Evolutionary conservation across 2,797 vertebrate genomes (phyloP), one percentile per base, ranked within the genome.

Genomic region (Hippopotamyrus pictus): DNA sequence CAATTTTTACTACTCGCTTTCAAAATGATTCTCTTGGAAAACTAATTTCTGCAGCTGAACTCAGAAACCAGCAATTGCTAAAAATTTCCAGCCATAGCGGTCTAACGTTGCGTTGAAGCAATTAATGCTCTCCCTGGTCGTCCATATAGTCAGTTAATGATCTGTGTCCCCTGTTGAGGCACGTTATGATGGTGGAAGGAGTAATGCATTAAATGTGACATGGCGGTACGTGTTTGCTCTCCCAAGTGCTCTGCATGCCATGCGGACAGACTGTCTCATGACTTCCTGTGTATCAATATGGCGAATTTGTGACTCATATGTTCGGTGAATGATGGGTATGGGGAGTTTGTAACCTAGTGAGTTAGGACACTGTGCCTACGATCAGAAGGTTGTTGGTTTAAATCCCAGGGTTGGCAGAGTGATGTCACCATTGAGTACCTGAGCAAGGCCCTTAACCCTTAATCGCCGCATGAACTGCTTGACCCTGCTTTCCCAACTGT

Each of bases 91-190:
- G 94, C 7, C 92, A 91, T 89, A 90, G 90, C 90, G 88, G 94
- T 94, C 94, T 91, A 92, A 93, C 93, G 92, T 94, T 83, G 92
- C 93, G 8, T 94, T 93, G 93, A 95, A 93, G 95, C 95, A 94
- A 96, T 96, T 95, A 95, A 94, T 94, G 93, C 93, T 93, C 93
- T 96, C 94, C 94, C 94, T 92, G 92, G 94, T 93, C 92, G 92
- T 94, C 93, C 93, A 94, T 93, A 88, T 93, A 94, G 94, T 95
- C 94, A 93, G 93, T 93, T 94, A 91, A 92, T 93, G 92, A 91
- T 91, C 91, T 94, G 89, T 93, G 89, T 85, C 91, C 90, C 37
- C 44, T 22, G 89, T 92, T 89, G 93, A 92, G 65, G 90, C 90
- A 86, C 91, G 89, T 89, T 90, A 91, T 62, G 86, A 83, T 73